Evolutionary conservation across 1,140 invertebrate genomes (phyloP), one percentile per base, ranked within the genome.

Genomic region (Drosophila burlai): DNA sequence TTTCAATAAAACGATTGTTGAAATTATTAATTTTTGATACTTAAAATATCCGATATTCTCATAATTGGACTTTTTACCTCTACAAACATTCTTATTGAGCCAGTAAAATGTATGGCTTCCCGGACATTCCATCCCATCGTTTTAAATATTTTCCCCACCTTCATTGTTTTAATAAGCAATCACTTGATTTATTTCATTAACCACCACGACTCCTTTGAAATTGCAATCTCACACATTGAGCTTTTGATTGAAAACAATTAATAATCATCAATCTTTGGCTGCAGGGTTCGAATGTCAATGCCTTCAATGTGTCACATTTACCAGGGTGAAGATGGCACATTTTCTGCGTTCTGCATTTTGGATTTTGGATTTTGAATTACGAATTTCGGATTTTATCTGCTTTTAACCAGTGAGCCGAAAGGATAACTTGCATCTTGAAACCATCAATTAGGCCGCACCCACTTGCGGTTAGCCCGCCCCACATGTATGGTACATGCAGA

Each of bases 391-490:
- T 69, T 69, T 72, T 58, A 72, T 72, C 68, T 18, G 54, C 38
- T 38, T 61, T 73, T 73, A 73, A 72, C 55, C 69, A 72, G 49
- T 59, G 66, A 60, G 42, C 46, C 67, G 67, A 42, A 50, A 50
- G 52, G 45, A 73, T 73, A 73, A 61, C 66, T 72, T n/a, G 69
- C 66, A 72, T 50, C 66, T 59, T 34, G 45, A 49, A 73, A 72
- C 69, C 69, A 72, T 73, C 69, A 73, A 72, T 73, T 73, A 73
- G 34, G 18, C 31, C 49, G n/a, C 45, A 16, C 38, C 29, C 36
- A 42, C 54, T 24, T 71, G 69, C 40, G 62, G 62, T 66, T 47
- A 13, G 34, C 4, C 18, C 26, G 24, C 8, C 15, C 15, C 13
- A 26, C 47, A 29, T 29, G 26, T 7, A 7, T 29, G 5, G 24